Base-by-base conservation (phyloP, 2,888 invertebrate species). In the Spilarctia lutea region DNA sequence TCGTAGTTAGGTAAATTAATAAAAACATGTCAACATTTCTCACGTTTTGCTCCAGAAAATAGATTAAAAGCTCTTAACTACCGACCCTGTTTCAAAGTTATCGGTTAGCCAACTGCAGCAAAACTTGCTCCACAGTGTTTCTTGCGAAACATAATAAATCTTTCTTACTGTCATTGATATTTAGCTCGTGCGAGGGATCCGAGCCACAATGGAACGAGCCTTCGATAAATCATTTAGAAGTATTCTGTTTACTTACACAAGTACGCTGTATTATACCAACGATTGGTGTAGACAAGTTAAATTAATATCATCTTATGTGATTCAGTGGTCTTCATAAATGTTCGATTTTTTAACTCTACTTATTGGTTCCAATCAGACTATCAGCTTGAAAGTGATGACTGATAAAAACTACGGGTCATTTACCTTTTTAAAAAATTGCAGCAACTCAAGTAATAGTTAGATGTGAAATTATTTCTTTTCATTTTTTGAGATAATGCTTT, bases 141-240 rank as follows among this genome's bases (percentile, higher is more conserved):
- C 93, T 92, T 92, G 90, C 84, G 89, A 88, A 90, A 92, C 90
- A 91, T 91, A 92, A 95, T 95, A 94, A 94, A 95, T 95, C 94
- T 94, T 93, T 91, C 91, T 91, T 90, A 91, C 92, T 94, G 94
- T 93, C 94, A 92, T 93, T 94, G 94, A 92, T 94, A 94, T 93
- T 94, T 94, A 94, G 92, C 94, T 90, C 88, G 89, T 88, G 90
- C 90, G 88, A 88, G 91, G 90, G 91, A 91, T 90, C 86, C 85
- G 83, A 89, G 88, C 88, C 90, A 87, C 86, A 87, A 89, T 87
- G 81, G 87, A 82, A 86, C 89, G 85, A 85, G 86, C 86, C 85
- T 87, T 88, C 93, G 81, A 93, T 94, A 93, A 93, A 94, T 94
- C 93, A 94, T 92, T 91, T 89, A 90, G 85, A 89, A 91, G 91